Conservation (phyloP, 2,113 vertebrate genomes). For the Gracilinanus agilis region DNA sequence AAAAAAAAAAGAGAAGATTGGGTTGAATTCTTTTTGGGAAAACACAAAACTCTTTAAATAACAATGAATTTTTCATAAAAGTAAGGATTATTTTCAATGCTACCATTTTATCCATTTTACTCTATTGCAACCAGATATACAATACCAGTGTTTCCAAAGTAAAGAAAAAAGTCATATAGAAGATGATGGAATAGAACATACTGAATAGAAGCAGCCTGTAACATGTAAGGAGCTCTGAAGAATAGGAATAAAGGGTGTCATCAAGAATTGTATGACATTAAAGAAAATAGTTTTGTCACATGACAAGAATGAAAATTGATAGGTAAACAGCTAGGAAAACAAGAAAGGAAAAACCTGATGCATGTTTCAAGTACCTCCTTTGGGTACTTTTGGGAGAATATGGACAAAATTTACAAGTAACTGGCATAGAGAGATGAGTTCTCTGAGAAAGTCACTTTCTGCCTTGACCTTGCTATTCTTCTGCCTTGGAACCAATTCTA, state of each 20-base stretch:
- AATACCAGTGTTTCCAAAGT: background rate
- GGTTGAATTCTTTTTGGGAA: background rate
- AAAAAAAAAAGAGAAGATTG: background rate
- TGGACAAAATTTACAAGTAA: background rate
- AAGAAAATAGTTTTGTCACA: background rate
- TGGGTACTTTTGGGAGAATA: background rate
- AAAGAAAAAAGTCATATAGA: background rate
- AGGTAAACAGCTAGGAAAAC: background rate
- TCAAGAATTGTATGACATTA: background rate
- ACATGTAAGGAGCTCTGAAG: background rate
- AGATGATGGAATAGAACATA: background rate
- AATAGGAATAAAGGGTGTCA: background rate
- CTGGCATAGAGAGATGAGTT: background rate
- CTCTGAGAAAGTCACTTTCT: no score
- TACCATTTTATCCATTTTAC: background rate
- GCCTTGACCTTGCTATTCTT: no score
- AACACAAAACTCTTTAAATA: background rate
- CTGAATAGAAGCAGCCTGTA: background rate
- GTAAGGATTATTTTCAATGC: background rate
- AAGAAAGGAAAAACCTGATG: background rate
- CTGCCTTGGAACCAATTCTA: no score
- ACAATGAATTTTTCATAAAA: background rate
- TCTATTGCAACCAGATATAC: background rate
- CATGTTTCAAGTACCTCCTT: background rate
- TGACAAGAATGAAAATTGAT: background rate